Evolutionary conservation across 1,140 invertebrate genomes (phyloP), one percentile per base, ranked within the genome.

Genomic region (Batillaria attramentaria): DNA sequence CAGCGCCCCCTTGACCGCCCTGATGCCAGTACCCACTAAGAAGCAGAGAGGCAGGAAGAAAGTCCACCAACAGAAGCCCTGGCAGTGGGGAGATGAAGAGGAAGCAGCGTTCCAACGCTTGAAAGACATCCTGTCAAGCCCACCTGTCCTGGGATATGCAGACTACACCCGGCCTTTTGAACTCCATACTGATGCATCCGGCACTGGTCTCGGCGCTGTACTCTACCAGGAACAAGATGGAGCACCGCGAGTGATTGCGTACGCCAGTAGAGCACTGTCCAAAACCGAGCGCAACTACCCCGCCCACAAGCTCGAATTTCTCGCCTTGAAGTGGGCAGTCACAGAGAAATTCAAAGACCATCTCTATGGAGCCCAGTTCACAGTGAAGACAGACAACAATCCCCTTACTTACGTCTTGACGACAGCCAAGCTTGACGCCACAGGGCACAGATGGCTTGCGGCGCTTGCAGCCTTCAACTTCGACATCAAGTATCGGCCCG

Each of bases 151-250:
- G 33, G 78, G 31, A 8, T 84, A 79, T 80, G 57, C 76, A 33
- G 79, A 84, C 57, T 79, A 65, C 8, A 50, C 35, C 5, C 33
- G 42, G 18, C 81, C 65, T 0, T 88, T 86, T 79, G 82, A 80
- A 39, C 46, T 87, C 10, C 83, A 87, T 35, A 81, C 79, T 33
- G 86, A 87, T 72, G 84, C 81, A n/a, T 79, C 80, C 33, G 54
- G 73, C 16, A 8, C 50, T 41, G 86, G 82, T 0, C 33, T 87
- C 6, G 87, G 86, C n/a, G 84, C 83, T n/a, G 85, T 87, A 0
- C 79, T 90, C 43, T 83, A 79, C 33, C 88, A 88, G 77, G 42
- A 46, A 43, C 73, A 84, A 43, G 80, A 84, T 3, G 70, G 80
- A 57, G 42, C 69, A 3, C 77, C 79, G 54, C 28, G 65, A 37